phyloP scores from a whole-genome alignment of 2,797 vertebrate genomes.

The Gobio occitaniae region DNA sequence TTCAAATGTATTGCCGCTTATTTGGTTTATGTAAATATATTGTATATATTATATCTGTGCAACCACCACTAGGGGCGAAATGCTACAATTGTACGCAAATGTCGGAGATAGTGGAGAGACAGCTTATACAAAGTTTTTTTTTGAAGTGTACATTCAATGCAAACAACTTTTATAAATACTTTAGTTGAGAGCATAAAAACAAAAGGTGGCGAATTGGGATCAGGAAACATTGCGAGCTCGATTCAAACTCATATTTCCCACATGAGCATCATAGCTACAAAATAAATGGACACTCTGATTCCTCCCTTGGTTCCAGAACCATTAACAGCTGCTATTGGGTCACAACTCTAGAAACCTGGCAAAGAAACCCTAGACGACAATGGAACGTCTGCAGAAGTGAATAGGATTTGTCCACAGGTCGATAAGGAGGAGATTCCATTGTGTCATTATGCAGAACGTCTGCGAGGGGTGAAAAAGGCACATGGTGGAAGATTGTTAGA shows the following conservation, averaged over 20 bases:
- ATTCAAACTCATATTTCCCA: neutral
- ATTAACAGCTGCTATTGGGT: slow-evolving; percentile 29
- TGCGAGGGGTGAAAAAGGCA: slow-evolving; percentile 24
- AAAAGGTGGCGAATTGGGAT: neutral
- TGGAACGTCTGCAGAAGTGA: slow-evolving; percentile 34
- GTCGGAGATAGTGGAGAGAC: no score
- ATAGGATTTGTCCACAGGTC: slow-evolving; percentile 3
- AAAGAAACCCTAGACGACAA: neutral
- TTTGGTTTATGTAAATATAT: neutral
- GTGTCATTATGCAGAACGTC: slow-evolving; percentile 17
- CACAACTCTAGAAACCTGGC: slow-evolving; percentile 19
- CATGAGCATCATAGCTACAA: slow-evolving; percentile 11
- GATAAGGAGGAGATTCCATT: slow-evolving; percentile 38
- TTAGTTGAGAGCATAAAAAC: neutral
- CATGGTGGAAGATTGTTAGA: slow-evolving; percentile 32
- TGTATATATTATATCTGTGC: neutral
- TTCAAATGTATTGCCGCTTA: neutral
- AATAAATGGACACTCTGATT: neutral
- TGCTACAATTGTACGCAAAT: no score
- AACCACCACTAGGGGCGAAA: neutral
- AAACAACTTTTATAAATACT: neutral
- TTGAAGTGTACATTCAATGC: no score
- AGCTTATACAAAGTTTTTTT: no score
- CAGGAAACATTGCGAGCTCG: neutral
- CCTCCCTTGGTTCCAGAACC: neutral